Percentiles rank a stretch among this genome's conserved stretches.
Conservation (phyloP, 30 jellyfish, hydroid and myxozoan species). For the Aurelia aurita complex sp. Pacific region DNA sequence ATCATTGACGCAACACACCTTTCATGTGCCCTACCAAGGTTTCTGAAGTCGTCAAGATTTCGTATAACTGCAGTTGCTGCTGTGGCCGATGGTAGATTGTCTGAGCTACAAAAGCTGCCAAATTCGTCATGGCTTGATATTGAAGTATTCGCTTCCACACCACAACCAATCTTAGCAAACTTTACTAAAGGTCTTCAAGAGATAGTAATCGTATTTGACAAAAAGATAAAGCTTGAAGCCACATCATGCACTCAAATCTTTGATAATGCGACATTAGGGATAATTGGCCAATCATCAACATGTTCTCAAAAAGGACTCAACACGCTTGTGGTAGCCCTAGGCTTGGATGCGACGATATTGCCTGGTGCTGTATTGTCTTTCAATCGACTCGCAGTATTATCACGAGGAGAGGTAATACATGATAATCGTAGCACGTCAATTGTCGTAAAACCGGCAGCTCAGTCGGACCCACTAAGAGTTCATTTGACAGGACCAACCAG, state of each 20-base stretch:
- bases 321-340: slow-evolving; percentile 28
- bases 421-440: slow-evolving; percentile 42
- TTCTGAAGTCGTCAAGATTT: slow-evolving; percentile 17
- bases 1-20: slow-evolving; percentile 6
- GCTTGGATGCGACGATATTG: slow-evolving; percentile 34
- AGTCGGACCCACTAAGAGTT: slow-evolving; percentile 29
- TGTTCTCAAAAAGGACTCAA: slow-evolving; percentile 33
- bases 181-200: slow-evolving; percentile 31
- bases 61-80: slow-evolving; percentile 45
- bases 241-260: slow-evolving; percentile 32
- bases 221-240: background rate
- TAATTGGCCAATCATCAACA: slow-evolving; percentile 44
- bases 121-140: slow-evolving; percentile 19
- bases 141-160: slow-evolving; percentile 71
- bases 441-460: slow-evolving; percentile 18
- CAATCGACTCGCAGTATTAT: slow-evolving; percentile 11
- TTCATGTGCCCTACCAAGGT: slow-evolving; percentile 39
- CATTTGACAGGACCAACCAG: slow-evolving; percentile 56
- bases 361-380: slow-evolving; percentile 51
- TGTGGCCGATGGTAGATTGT: slow-evolving; percentile 8
- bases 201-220: slow-evolving; percentile 32
- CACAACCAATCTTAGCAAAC: slow-evolving; percentile 49
- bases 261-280: background rate
- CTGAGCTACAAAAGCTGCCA: background rate
- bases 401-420: slow-evolving; percentile 27